phyloP scores from a whole-genome alignment of 2,797 vertebrate species.

The Hoplostethus mediterraneus region DNA sequence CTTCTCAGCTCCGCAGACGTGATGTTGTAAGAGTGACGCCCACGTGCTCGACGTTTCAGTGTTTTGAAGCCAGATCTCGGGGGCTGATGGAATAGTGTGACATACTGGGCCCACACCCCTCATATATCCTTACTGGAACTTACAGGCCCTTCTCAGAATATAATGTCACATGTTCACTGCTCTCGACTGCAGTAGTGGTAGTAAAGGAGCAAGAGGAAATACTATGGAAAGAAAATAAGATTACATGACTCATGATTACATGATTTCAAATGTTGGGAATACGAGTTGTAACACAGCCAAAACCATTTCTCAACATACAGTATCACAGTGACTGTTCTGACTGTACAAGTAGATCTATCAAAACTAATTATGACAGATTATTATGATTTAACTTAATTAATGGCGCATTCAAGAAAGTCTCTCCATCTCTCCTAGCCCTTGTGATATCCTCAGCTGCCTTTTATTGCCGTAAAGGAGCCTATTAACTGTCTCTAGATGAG shows the following conservation, averaged over 20 bases:
- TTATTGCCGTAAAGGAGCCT: slow-evolving; percentile 39
- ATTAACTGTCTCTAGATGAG: slow-evolving; percentile 25
- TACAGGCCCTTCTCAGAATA: slow-evolving; percentile 79
- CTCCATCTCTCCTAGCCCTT: slow-evolving; percentile 9
- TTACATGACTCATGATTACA: slow-evolving; percentile 10
- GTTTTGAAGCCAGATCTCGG: slow-evolving; percentile 66
- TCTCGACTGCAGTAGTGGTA: slow-evolving; percentile 27
- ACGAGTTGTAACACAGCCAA: background rate
- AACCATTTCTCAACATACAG: background rate
- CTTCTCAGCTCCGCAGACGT: slow-evolving; percentile 58
- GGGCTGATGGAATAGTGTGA: slow-evolving; percentile 75
- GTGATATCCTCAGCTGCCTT: slow-evolving; percentile 22
- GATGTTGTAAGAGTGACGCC: slow-evolving; percentile 68
- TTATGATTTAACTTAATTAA: background rate
- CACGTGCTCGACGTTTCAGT: slow-evolving; percentile 65
- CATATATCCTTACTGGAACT: slow-evolving; percentile 79
- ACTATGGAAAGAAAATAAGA: slow-evolving; percentile 36
- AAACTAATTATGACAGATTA: background rate
- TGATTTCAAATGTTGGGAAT: slow-evolving; percentile 23
- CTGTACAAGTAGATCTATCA: background rate
- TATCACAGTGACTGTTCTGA: background rate
- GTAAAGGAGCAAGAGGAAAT: slow-evolving; percentile 26
- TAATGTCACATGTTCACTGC: slow-evolving; percentile 75
- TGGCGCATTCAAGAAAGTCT: slow-evolving; percentile 26
- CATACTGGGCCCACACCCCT: slow-evolving; percentile 75